Conservation (phyloP, 2,888 invertebrate genomes). For the Ceraclea dissimilis region DNA sequence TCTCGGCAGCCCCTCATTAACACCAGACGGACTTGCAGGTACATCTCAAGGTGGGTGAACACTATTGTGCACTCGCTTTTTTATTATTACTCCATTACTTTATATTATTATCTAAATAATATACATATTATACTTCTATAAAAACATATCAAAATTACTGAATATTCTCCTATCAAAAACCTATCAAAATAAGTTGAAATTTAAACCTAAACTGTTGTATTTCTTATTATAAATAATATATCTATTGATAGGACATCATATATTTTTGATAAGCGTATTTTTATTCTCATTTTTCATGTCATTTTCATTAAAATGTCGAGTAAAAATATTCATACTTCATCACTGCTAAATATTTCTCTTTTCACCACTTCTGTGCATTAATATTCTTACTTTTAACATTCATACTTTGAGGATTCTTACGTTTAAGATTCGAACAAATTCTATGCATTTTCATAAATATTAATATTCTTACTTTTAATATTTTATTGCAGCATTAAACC, state of each 20-base stretch:
- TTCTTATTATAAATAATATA: constrained; percentile 7
- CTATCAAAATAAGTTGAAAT: too few relatives aligned
- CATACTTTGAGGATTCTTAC: neutral
- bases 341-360: neutral
- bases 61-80: constrained; percentile 26
- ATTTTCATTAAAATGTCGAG: neutral
- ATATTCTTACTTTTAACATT: neutral
- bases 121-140: too few relatives aligned
- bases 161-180: too few relatives aligned
- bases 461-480: neutral
- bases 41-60: constrained; percentile 77
- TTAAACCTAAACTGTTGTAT: too few relatives aligned
- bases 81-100: constrained; percentile 6
- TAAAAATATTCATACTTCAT: neutral
- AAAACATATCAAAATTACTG: too few relatives aligned
- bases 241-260: constrained; percentile 12
- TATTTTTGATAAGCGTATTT: too few relatives aligned
- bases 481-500: too few relatives aligned
- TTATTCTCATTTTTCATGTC: neutral
- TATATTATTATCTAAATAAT: constrained; percentile 8
- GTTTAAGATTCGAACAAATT: neutral
- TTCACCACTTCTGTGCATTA: neutral
- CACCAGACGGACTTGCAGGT: constrained; percentile 68
- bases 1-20: constrained; percentile 50
- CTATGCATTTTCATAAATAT: neutral